phyloP scores from a whole-genome alignment of 2,113 vertebrate species.

The Taurulus bubalis region DNA sequence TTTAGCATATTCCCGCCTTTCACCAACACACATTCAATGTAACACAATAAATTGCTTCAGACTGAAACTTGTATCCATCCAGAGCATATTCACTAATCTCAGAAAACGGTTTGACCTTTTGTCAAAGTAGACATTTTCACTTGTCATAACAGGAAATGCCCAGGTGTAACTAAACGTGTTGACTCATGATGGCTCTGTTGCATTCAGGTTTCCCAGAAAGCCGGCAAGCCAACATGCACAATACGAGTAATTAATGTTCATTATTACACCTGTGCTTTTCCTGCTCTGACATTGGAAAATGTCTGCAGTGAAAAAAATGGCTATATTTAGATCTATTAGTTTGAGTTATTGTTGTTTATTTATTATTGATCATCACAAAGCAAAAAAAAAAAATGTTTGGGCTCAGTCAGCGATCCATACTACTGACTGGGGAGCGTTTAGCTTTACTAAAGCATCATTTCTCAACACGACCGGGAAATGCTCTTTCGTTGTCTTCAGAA shows the following conservation, averaged over 20 bases:
- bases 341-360: background rate
- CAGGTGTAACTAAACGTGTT: background rate
- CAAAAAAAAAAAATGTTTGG: too few relatives aligned
- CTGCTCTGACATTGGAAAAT: background rate
- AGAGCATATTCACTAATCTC: background rate
- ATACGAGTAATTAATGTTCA: background rate
- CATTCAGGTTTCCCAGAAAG: background rate
- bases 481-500: slow-evolving; percentile 40
- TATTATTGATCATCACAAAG: background rate
- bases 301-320: background rate
- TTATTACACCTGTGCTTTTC: background rate
- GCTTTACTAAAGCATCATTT: slow-evolving; percentile 27
- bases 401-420: slow-evolving; percentile 5
- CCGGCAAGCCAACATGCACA: background rate
- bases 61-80: background rate
- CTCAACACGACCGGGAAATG: slow-evolving; percentile 23
- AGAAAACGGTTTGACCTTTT: background rate
- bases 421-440: slow-evolving; percentile 43
- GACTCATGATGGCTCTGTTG: background rate
- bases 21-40: background rate
- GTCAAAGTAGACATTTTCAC: background rate
- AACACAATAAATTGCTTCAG: background rate
- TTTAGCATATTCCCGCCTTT: background rate
- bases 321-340: background rate
- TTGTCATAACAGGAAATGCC: background rate